Base-by-base conservation (phyloP, 2,113 vertebrate species). In the Leucopsar rothschildi region DNA sequence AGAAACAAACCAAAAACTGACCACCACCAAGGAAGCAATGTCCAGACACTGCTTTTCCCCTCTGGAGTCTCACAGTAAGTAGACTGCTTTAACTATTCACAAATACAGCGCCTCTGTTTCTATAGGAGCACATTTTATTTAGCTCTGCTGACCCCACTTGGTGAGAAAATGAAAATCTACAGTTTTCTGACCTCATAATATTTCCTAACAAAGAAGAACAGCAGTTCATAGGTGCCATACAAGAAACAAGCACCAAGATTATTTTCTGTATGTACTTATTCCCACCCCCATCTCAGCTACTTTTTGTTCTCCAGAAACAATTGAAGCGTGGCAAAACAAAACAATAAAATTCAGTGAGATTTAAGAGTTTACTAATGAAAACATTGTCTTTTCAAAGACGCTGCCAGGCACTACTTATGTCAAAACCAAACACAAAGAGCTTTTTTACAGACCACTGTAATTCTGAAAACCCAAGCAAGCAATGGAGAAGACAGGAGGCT, bases 141-240 rank as follows among this genome's bases (percentile, higher is more conserved):
- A 92, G 40, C 29, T 90, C 63, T 90, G 78, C 75, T 95, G 78
- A 86, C 44, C 18, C 20, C 63, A 66, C 23, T 73, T 71, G 55
- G 42, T 66, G 68, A 82, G 49, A 92, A 86, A 88, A 89, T 23
- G 4, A 55, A 91, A 57, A 82, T 19, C 42, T 80, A 77, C 37
- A 25, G 10, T 80, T 77, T 82, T 90, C 35, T 70, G 64, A 81
- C 24, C 15, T 42, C 53, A 13, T 1, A 80, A 3, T 42, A 29
- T 21, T 77, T 86, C 42, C 71, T 81, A 77, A 57, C 6, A 75
- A 68, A 92, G 56, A 19, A 50, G 27, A 40, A n/a, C 17, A 47
- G 49, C 27, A 61, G 65, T 35, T 79, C 60, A 64, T 15, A 56
- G 42, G 37, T 17, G 33, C 25, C 37, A 71, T 28, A 66, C 12